Conservation (phyloP, 2,888 invertebrate species). For the Brenthis hecate region DNA sequence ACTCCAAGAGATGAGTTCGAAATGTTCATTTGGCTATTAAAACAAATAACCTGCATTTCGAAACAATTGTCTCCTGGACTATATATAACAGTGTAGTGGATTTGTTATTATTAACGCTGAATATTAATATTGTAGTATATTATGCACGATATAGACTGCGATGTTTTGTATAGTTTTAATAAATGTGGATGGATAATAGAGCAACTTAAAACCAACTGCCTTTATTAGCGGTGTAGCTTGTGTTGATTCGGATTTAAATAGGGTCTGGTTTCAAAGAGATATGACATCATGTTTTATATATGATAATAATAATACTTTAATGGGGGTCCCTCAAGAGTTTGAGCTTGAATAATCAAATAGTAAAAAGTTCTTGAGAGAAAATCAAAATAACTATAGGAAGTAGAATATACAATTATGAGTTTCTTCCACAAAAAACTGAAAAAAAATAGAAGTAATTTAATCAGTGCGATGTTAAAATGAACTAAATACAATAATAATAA, state of each 20-base stretch:
- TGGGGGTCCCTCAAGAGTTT: too few species aligned
- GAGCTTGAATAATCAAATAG: too few species aligned
- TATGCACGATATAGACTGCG: background rate
- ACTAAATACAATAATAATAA: too few species aligned
- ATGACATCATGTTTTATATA: background rate
- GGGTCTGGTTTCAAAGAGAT: background rate
- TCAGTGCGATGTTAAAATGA: too few species aligned
- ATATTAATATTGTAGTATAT: conserved; percentile 1
- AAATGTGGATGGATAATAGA: background rate
- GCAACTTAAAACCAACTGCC: background rate
- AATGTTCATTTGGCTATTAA: too few species aligned
- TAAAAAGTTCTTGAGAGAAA: too few species aligned
- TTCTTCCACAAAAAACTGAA: too few species aligned
- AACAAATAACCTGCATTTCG: background rate
- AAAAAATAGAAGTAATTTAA: too few species aligned
- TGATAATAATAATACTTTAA: too few species aligned
- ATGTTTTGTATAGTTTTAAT: conserved; percentile 3
- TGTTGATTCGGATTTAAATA: background rate
- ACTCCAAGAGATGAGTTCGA: background rate
- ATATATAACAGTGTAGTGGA: background rate
- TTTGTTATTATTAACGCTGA: background rate
- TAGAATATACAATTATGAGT: too few species aligned
- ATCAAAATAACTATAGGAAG: too few species aligned
- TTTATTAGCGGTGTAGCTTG: conserved; percentile 2
- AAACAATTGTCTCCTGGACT: conserved; percentile 1